Conservation (phyloP, 2,113 vertebrate species). For the Atherinomorus stipes region DNA sequence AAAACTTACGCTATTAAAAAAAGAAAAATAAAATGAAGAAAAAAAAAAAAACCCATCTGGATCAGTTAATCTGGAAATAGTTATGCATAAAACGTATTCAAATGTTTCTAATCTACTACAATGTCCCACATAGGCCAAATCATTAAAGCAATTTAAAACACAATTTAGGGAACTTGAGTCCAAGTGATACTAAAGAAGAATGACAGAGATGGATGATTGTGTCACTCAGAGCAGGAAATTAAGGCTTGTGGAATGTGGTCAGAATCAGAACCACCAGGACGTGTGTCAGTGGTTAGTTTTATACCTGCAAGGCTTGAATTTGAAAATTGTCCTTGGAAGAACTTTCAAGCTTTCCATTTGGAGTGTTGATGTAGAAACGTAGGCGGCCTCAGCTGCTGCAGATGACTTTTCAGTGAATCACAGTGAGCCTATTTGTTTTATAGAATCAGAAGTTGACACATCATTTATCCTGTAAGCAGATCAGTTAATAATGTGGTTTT, state of each 20-base stretch:
- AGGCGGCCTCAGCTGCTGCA: conserved; percentile 6
- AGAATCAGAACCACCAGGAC: conserved; percentile 27
- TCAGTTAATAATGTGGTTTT: not conserved
- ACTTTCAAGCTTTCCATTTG: not conserved
- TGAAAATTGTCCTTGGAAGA: conserved; percentile 26
- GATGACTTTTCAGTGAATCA: too few relatives aligned
- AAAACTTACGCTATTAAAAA: not conserved
- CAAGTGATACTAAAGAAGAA: conserved; percentile 40
- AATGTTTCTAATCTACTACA: conserved; percentile 28
- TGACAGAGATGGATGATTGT: conserved; percentile 59
- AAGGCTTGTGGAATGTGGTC: conserved; percentile 52
- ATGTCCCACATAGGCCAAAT: conserved; percentile 23
- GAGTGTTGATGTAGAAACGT: not conserved
- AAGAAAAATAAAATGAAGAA: conserved; percentile 21
- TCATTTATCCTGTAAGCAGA: conserved; percentile 12
- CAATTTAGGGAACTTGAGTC: conserved; percentile 31
- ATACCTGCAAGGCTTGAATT: conserved; percentile 12
- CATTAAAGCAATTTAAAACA: conserved; percentile 41
- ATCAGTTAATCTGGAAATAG: conserved; percentile 35
- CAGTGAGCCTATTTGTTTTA: too few relatives aligned
- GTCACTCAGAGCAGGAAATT: conserved; percentile 65
- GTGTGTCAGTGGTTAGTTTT: conserved; percentile 30
- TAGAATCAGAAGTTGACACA: not conserved
- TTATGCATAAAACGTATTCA: conserved; percentile 29
- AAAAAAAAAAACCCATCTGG: conserved; percentile 14